Conservation (phyloP, 2,797 vertebrate species). For the Scarus forsteni region DNA sequence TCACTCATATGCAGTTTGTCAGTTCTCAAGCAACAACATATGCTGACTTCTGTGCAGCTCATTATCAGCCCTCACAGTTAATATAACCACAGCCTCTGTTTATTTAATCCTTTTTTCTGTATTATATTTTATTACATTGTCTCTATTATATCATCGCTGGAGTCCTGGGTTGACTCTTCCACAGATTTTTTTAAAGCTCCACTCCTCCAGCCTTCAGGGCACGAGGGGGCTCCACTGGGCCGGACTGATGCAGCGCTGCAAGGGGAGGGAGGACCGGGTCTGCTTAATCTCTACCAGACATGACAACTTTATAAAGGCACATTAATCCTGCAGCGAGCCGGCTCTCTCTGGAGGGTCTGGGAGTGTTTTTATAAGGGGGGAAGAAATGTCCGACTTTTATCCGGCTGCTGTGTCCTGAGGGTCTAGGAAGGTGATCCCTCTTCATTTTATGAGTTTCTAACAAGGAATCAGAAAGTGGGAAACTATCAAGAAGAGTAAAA, state of each 20-base stretch:
- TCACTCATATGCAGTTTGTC: background rate
- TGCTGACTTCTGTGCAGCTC: constrained; percentile 13
- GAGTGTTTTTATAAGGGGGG: constrained; percentile 6
- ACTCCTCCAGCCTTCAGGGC: constrained; percentile 6
- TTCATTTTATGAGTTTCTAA: background rate
- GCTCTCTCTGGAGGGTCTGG: constrained; percentile 42
- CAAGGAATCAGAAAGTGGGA: background rate
- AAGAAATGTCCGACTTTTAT: constrained; percentile 17
- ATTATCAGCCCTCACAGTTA: constrained; percentile 1
- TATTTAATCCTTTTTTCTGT: background rate
- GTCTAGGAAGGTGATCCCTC: background rate
- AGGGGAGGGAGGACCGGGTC: constrained; percentile 8
- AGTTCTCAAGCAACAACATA: constrained; percentile 13
- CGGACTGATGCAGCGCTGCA: background rate
- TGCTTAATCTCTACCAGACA: constrained; percentile 54
- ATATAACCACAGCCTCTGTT: background rate
- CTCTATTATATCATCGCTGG: background rate
- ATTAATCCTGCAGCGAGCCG: constrained; percentile 53
- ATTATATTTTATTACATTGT: background rate
- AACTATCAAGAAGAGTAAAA: constrained; percentile 18
- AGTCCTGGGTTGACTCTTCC: background rate
- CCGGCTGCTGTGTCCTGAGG: constrained; percentile 16
- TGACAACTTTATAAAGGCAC: constrained; percentile 61
- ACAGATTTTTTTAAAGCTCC: constrained; percentile 2
- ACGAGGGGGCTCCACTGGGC: constrained; percentile 52